Evolutionary conservation across 2,888 invertebrate genomes (phyloP), one percentile per base, ranked within the genome.

Genomic region (Lymantria dispar): DNA sequence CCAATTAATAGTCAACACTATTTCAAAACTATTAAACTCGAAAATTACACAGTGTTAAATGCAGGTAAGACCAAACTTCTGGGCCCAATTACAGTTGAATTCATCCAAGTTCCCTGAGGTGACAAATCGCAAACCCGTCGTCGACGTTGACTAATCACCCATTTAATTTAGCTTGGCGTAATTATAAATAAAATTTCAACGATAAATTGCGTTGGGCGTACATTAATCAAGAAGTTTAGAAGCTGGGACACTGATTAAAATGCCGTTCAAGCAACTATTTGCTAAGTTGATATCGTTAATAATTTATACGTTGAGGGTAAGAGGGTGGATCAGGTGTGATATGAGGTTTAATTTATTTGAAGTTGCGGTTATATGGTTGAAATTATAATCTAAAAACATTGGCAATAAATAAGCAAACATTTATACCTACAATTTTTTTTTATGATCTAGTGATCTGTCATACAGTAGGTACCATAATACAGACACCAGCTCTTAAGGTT

Each of bases 181-280:
- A 91, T 91, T 91, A 91, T 90, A 90, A 90, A 90, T 90, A 91
- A 91, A 91, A 90, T 90, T 91, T 90, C 78, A 77, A 80, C 91
- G 81, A 89, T 91, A 91, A 91, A 90, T 90, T 90, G 80, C 64
- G 56, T 77, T 78, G 78, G 83, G 76, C 81, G 84, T 75, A 80
- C 90, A 91, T 92, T 91, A 91, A 92, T 92, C 92, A 92, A 91
- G 90, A 92, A 92, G 88, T 92, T 92, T 53, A 43, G 52, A 49
- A 49, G 43, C 30, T 33, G 85, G 83, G 92, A 92, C 92, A 89
- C 91, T 92, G 92, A 92, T 92, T 92, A 92, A 92, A 92, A 92
- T 86, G 83, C 88, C 85, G 89, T 91, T 89, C 84, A 77, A 74
- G 80, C 72, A 91, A 92, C 91, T 92, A 92, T 91, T 91, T 74